Percentiles rank a stretch among this genome's conserved stretches.
Conservation (phyloP, 2,888 invertebrate species). For the Dasypolia templi region DNA sequence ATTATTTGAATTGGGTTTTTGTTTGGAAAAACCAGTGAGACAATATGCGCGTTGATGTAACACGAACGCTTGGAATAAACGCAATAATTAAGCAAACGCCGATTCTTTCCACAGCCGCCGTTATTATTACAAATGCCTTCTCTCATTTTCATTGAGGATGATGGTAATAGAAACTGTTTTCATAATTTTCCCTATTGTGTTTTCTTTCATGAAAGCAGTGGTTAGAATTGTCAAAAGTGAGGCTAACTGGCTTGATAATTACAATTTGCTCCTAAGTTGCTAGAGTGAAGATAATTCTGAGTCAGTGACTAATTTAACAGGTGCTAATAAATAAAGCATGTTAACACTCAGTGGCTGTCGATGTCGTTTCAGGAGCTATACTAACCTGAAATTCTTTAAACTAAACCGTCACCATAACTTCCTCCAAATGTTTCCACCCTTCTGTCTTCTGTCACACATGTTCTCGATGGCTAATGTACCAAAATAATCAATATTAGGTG, state of each 20-base stretch:
- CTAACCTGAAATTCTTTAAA: neutral
- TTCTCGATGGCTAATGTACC: slow-evolving; percentile 58
- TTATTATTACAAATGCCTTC: too few relatives aligned
- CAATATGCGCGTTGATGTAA: too few relatives aligned
- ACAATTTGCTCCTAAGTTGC: neutral
- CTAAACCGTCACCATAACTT: slow-evolving; percentile 4
- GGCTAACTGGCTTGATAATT: neutral
- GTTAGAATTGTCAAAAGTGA: neutral
- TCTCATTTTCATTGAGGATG: too few relatives aligned
- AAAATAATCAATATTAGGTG: slow-evolving; percentile 74
- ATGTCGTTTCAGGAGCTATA: neutral
- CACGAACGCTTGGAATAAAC: too few relatives aligned
- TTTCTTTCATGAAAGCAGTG: neutral
- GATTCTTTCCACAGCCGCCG: too few relatives aligned
- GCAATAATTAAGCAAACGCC: too few relatives aligned
- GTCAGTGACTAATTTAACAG: neutral
- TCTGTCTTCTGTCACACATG: slow-evolving; percentile 51
- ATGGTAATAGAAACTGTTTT: neutral
- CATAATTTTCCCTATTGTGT: neutral
- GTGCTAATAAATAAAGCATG: neutral
- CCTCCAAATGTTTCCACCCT: slow-evolving; percentile 9
- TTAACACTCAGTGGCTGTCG: neutral
- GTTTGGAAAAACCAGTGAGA: too few relatives aligned
- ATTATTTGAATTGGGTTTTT: too few relatives aligned
- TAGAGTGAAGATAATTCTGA: neutral